phyloP scores from a whole-genome alignment of 2,113 vertebrate genomes.

The Vireo altiloquus region DNA sequence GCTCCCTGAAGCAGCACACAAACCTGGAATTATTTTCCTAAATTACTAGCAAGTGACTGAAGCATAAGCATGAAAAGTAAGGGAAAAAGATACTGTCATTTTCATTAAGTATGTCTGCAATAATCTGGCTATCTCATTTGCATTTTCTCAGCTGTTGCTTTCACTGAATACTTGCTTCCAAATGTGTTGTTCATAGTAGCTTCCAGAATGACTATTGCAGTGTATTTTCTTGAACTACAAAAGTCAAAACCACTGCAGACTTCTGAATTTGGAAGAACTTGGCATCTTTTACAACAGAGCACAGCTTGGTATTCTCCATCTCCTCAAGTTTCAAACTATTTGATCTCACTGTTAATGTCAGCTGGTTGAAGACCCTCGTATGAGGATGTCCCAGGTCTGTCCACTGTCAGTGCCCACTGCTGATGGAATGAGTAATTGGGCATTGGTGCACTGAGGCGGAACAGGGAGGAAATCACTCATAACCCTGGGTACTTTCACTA shows the following conservation, averaged over 20 bases:
- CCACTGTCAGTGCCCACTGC: background rate
- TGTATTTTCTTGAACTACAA: background rate
- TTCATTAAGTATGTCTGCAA: background rate
- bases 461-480: background rate
- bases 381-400: background rate
- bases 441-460: background rate
- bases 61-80: background rate
- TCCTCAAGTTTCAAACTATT: background rate
- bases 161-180: background rate
- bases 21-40: background rate
- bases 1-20: background rate
- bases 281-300: background rate
- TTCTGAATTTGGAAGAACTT: background rate
- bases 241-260: background rate
- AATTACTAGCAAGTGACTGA: background rate
- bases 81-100: background rate
- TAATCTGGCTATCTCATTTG: background rate
- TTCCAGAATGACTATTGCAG: background rate
- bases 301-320: background rate
- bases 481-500: background rate
- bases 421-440: background rate
- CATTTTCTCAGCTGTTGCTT: background rate
- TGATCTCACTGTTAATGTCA: background rate
- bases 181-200: background rate
- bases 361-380: background rate